Percentiles rank a stretch among this genome's conserved stretches.
phyloP scores from a whole-genome alignment of 2,113 vertebrate species.

The Garra rufa region DNA sequence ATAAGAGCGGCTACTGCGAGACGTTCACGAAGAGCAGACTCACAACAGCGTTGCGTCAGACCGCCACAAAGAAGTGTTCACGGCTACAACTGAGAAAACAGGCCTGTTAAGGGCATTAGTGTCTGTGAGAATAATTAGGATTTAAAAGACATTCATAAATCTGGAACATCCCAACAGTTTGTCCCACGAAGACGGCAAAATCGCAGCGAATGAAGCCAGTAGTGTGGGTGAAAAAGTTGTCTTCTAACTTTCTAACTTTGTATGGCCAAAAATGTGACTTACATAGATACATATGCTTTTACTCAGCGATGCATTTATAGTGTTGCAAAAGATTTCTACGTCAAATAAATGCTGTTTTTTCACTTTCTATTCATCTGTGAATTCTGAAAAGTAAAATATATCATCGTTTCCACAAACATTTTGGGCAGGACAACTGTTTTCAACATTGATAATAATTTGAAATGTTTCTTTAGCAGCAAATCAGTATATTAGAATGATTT shows the following conservation, averaged over 20 bases:
- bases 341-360: background rate
- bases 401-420: too few species aligned
- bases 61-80: constrained; percentile 14
- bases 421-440: too few species aligned
- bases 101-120: constrained; percentile 65
- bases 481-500: too few species aligned
- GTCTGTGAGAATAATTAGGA: constrained; percentile 65
- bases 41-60: constrained; percentile 44
- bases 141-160: constrained; percentile 71
- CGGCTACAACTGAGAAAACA: constrained; percentile 45
- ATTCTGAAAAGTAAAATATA: background rate
- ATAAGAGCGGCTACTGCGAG: constrained; percentile 16
- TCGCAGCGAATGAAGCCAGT: constrained; percentile 54
- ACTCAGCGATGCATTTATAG: background rate
- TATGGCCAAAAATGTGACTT: background rate
- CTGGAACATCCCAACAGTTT: constrained; percentile 61
- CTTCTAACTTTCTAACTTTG: background rate
- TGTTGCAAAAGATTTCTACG: background rate
- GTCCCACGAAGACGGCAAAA: constrained; percentile 62
- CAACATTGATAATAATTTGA: background rate
- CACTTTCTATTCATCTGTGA: background rate
- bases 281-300: background rate
- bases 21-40: background rate
- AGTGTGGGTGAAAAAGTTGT: background rate
- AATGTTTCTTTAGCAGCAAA: background rate